phyloP scores from a whole-genome alignment of 2,113 vertebrate species.

The Gasterosteus nipponicus region DNA sequence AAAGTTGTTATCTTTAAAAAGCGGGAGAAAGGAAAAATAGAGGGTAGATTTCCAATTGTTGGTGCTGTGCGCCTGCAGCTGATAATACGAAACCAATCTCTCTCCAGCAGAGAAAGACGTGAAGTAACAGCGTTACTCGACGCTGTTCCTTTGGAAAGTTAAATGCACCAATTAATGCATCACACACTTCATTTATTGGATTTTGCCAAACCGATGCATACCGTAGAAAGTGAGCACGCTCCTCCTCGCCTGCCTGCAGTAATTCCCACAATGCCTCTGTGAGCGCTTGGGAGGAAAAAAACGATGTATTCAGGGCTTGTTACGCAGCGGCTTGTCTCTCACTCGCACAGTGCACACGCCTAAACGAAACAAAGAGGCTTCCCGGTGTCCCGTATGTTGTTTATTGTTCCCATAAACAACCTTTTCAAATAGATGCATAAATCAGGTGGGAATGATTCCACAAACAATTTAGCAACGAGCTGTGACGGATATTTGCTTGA shows the following conservation, averaged over 20 bases:
- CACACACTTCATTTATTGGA: conserved; percentile 5
- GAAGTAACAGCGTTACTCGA: conserved; percentile 34
- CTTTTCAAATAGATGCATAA: conserved; percentile 23
- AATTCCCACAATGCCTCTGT: conserved; percentile 19
- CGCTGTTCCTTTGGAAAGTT: conserved; percentile 33
- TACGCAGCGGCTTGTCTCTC: conserved; percentile 29
- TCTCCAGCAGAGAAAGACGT: conserved; percentile 12
- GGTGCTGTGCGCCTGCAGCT: conserved; percentile 21
- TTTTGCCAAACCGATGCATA: conserved; percentile 30
- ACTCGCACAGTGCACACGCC: conserved; percentile 27
- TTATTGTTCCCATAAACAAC: conserved; percentile 14
- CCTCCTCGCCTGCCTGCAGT: conserved; percentile 2
- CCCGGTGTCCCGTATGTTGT: neutral
- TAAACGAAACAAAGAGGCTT: conserved; percentile 32
- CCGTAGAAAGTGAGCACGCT: neutral
- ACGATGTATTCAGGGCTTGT: conserved; percentile 37
- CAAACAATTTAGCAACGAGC: conserved; percentile 32
- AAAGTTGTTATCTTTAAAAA: neutral
- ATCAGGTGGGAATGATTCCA: conserved; percentile 37
- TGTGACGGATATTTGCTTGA: conserved; percentile 51
- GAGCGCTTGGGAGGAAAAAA: conserved; percentile 39
- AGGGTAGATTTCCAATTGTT: conserved; percentile 23
- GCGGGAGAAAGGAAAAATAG: neutral
- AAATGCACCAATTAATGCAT: conserved; percentile 25
- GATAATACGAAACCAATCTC: conserved; percentile 29